A percentile compares a stretch with the other conserved stretches of the same genome.
Evolutionary conservation across 2,797 vertebrate species (phyloP).

Genomic region (Thunnus albacares): DNA sequence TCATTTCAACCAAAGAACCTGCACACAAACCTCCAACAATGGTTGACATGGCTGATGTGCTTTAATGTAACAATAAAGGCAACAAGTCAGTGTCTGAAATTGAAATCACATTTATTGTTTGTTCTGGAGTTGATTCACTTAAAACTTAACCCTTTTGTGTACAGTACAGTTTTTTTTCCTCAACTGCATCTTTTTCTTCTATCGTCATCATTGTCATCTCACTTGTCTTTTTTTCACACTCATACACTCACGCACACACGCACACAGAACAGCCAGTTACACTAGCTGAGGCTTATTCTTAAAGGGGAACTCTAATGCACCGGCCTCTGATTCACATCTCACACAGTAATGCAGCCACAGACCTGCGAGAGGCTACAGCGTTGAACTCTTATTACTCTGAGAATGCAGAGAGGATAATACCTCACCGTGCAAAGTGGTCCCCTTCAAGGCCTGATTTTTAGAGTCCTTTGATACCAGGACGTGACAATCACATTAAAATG

Average conservation of each 20-base stretch:
- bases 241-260: slow-evolving; percentile 41
- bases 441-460: slow-evolving; percentile 70
- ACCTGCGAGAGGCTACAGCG: slow-evolving; percentile 50
- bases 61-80: slow-evolving; percentile 1
- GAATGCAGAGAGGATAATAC: slow-evolving; percentile 38
- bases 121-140: slow-evolving; percentile 84
- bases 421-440: slow-evolving; percentile 60
- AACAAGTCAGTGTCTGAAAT: slow-evolving; percentile 59
- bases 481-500: slow-evolving; percentile 65
- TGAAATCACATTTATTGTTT: slow-evolving; percentile 90
- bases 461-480: slow-evolving; percentile 76
- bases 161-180: slow-evolving; percentile 78
- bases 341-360: slow-evolving; percentile 50
- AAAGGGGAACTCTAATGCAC: slow-evolving; percentile 59
- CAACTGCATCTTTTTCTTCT: slow-evolving; percentile 66
- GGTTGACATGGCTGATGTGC: too few species aligned
- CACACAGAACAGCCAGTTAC: slow-evolving; percentile 55
- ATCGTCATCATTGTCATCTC: slow-evolving; percentile 38
- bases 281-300: slow-evolving; percentile 71
- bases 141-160: slow-evolving; percentile 79
- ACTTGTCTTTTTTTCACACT: slow-evolving; percentile 27
- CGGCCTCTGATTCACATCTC: slow-evolving; percentile 44
- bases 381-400: slow-evolving; percentile 16
- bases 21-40: neutral
- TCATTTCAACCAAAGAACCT: neutral